phyloP scores from a whole-genome alignment of 2,797 vertebrate genomes.

The Melanotaenia nigrans region DNA sequence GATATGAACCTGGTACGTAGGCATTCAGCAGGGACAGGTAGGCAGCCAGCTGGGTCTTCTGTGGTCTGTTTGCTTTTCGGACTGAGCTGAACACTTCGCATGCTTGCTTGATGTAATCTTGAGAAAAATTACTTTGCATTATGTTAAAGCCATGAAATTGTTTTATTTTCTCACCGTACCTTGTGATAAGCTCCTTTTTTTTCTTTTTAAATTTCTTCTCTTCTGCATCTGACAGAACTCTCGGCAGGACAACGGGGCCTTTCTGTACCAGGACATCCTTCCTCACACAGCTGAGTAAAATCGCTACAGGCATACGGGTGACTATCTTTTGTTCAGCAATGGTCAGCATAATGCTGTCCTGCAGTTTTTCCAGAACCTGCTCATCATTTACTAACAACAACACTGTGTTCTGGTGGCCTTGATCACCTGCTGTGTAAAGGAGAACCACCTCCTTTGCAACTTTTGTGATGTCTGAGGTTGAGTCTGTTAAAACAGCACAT shows the following conservation, averaged over 20 bases:
- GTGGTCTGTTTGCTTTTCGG: rapidly evolving
- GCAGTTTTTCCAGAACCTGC: not conserved
- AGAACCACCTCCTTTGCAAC: constrained; percentile 31
- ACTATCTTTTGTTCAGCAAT: not conserved
- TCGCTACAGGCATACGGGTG: not conserved
- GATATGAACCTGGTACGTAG: constrained; percentile 47
- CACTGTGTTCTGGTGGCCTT: constrained; percentile 15
- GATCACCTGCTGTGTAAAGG: constrained; percentile 33
- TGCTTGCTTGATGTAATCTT: not conserved
- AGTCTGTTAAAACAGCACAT: constrained; percentile 42
- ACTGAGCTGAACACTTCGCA: not conserved
- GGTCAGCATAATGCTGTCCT: not conserved
- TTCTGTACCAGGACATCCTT: not conserved
- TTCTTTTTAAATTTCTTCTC: not conserved
- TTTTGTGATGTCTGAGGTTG: not conserved
- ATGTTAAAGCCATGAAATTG: constrained; percentile 50
- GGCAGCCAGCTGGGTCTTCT: constrained; percentile 15
- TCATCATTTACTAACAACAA: constrained; percentile 41
- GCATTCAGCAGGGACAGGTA: constrained; percentile 24
- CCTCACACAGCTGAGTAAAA: constrained; percentile 46
- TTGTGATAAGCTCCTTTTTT: rapidly evolving
- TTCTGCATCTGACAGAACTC: constrained; percentile 13
- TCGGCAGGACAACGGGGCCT: not conserved
- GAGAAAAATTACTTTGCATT: constrained; percentile 36
- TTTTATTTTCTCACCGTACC: rapidly evolving